Percentiles rank a stretch among this genome's conserved stretches.
Conservation (phyloP, 2,113 vertebrate genomes). For the Tetrax tetrax region DNA sequence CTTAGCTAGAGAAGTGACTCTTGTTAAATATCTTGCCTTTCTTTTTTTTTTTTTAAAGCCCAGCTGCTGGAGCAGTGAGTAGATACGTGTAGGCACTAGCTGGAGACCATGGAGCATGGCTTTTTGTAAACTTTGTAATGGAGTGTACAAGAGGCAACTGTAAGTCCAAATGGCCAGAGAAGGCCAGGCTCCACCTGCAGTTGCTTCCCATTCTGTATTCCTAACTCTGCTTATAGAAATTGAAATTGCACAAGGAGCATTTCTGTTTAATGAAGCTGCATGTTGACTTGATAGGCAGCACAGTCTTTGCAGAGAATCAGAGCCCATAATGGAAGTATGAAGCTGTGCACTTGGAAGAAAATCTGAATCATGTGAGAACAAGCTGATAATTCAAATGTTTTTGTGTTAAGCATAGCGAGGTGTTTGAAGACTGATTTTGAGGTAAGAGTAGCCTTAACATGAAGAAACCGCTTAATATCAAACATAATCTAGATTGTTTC, state of each 20-base stretch:
- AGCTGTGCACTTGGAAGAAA: neutral
- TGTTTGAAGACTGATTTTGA: neutral
- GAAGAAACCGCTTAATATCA: neutral
- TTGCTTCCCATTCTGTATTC: neutral
- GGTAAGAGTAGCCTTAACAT: neutral
- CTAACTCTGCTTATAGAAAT: neutral
- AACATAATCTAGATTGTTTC: neutral
- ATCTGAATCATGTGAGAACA: neutral
- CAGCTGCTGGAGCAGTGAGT: neutral
- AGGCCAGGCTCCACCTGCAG: neutral
- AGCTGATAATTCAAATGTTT: neutral
- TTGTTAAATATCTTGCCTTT: neutral
- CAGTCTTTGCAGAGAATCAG: neutral
- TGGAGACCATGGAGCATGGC: neutral
- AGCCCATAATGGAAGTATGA: neutral
- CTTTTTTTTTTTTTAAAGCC: neutral
- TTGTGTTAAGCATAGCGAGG: neutral
- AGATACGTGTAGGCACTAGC: neutral
- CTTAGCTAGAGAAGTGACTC: neutral
- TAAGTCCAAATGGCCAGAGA: neutral
- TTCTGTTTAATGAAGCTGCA: neutral
- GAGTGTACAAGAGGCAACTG: neutral
- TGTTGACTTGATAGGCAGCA: neutral
- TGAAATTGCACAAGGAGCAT: neutral
- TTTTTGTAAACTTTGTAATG: neutral